Evolutionary conservation across 64 coral and sea anemone species (phyloP).

Genomic region (Porites lutea): DNA sequence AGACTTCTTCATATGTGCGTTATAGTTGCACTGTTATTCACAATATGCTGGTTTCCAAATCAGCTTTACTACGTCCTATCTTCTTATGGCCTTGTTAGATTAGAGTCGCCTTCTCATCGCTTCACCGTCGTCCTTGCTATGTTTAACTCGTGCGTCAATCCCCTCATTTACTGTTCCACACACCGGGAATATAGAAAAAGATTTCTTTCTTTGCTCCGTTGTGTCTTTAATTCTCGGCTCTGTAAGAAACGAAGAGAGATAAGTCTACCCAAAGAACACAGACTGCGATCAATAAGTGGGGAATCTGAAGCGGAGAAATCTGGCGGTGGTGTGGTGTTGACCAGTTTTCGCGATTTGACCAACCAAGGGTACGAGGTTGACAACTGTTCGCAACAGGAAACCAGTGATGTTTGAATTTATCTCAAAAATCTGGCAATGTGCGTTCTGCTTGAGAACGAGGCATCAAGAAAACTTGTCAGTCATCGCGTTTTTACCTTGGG

Average conservation of each 20-base stretch:
- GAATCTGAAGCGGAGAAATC: neutral
- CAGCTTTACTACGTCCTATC: constrained; percentile 69
- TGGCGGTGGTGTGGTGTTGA: neutral
- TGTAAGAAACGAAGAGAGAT: neutral
- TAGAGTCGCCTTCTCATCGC: constrained; percentile 63
- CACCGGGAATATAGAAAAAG: constrained; percentile 55
- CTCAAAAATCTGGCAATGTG: too few species aligned
- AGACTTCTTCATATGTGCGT: constrained; percentile 66
- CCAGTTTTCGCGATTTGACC: too few species aligned
- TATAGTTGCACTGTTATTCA: constrained; percentile 63
- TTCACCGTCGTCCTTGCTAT: constrained; percentile 79
- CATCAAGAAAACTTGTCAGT: too few species aligned
- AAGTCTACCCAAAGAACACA: neutral
- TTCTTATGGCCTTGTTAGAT: constrained; percentile 36
- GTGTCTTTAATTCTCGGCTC: neutral
- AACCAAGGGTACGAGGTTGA: too few species aligned
- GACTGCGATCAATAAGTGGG: neutral
- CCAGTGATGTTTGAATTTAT: too few species aligned
- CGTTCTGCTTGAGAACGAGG: too few species aligned
- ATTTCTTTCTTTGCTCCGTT: constrained; percentile 9
- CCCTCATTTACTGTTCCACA: constrained; percentile 61
- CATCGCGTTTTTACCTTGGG: too few species aligned
- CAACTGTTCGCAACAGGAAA: too few species aligned
- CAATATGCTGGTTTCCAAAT: constrained; percentile 80
- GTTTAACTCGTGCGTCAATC: constrained; percentile 70